Evolutionary conservation across 2,797 vertebrate genomes (phyloP).

Genomic region (Morus bassanus): DNA sequence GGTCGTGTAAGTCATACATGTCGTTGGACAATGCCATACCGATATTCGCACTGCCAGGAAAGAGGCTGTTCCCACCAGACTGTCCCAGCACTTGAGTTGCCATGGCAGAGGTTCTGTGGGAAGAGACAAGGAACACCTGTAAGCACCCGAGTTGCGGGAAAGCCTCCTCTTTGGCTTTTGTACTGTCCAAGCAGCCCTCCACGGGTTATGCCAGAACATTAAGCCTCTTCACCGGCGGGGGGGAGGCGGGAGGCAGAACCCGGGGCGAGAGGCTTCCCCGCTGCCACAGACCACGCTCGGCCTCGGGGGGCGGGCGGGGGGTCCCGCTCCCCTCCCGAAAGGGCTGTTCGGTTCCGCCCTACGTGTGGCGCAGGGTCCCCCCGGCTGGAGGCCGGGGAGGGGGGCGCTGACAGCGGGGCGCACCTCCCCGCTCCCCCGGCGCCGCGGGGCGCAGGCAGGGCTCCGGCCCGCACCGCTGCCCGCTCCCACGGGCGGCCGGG

Average conservation of each 20-base stretch:
- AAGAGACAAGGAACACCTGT: not conserved
- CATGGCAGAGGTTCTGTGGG: constrained; percentile 77
- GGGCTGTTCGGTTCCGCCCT: not conserved
- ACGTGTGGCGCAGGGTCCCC: not conserved
- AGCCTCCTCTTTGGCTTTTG: not conserved
- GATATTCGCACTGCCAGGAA: constrained; percentile 70
- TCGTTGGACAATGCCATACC: constrained; percentile 80
- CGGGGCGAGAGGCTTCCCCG: fast-evolving
- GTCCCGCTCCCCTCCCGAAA: not conserved
- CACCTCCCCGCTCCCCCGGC: not conserved
- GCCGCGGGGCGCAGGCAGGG: not conserved
- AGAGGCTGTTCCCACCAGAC: constrained; percentile 81
- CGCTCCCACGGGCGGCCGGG: not conserved
- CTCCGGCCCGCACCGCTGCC: not conserved
- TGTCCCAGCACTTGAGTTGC: constrained; percentile 86
- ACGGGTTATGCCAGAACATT: not conserved
- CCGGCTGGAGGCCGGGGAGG: not conserved
- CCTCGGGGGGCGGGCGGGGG: not conserved
- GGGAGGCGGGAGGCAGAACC: not conserved
- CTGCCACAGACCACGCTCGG: not conserved
- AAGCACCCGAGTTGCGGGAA: not conserved
- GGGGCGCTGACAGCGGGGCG: not conserved
- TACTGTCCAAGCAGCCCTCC: not conserved
- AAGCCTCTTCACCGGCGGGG: not conserved
- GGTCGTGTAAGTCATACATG: constrained; percentile 81